Evolutionary conservation across 2,888 invertebrate species (phyloP).

Genomic region (Xanthia togata): DNA sequence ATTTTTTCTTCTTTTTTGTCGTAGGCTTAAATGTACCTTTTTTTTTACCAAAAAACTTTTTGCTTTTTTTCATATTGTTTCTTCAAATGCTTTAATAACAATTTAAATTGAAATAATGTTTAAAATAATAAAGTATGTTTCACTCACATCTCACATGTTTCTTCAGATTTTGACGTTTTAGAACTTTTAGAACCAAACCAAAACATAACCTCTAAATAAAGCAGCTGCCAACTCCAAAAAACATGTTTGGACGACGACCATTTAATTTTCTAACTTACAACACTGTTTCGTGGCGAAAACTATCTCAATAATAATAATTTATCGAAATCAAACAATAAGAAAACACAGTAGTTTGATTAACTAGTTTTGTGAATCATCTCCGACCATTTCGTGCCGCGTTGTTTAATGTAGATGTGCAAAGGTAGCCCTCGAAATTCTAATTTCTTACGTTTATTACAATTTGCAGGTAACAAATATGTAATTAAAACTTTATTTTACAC

Average conservation of each 20-base stretch:
- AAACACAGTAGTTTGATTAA: no score
- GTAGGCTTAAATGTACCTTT: constrained; percentile 72
- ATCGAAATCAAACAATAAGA: no score
- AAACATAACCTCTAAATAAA: constrained; percentile 14
- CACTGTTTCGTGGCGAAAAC: no score
- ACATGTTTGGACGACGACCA: neutral
- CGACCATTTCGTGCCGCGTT: no score
- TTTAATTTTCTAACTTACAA: no score
- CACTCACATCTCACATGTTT: neutral
- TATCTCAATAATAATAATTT: no score
- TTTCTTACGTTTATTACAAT: no score
- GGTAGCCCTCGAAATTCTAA: no score
- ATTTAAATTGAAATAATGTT: constrained; percentile 8
- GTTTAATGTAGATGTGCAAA: no score
- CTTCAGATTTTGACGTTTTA: neutral
- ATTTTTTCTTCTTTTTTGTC: constrained; percentile 77
- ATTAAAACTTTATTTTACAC: no score
- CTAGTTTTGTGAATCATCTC: no score
- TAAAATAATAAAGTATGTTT: neutral
- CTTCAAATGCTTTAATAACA: neutral
- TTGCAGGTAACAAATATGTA: no score
- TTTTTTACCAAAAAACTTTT: constrained; percentile 75
- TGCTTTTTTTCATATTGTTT: constrained; percentile 77
- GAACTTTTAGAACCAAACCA: neutral
- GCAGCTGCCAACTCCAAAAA: neutral